Conservation (phyloP, 2,797 vertebrate species). For the Nasua narica region DNA sequence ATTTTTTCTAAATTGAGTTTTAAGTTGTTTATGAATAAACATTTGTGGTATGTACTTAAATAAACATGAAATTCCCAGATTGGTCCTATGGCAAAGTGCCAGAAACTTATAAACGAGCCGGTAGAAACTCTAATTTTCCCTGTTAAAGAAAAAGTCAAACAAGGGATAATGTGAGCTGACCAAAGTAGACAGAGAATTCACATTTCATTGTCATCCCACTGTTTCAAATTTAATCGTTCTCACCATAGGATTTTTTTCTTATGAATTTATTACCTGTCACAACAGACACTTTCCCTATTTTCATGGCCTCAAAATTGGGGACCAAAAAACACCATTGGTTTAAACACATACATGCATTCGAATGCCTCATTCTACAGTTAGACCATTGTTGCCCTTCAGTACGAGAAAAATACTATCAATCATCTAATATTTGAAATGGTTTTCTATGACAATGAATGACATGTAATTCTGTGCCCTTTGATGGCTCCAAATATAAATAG, state of each 20-base stretch:
- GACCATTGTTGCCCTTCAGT: not conserved
- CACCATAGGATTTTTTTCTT: not conserved
- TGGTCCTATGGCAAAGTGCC: not conserved
- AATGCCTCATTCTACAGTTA: not conserved
- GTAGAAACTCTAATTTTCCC: not conserved
- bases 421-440: not conserved
- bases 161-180: not conserved
- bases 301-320: not conserved
- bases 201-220: not conserved
- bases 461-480: not conserved
- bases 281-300: not conserved
- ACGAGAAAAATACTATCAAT: not conserved
- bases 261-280: not conserved
- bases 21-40: not conserved
- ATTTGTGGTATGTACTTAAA: not conserved
- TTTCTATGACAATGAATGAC: not conserved
- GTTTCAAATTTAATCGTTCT: not conserved
- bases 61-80: not conserved
- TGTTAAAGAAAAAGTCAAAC: not conserved
- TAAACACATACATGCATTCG: not conserved
- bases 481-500: not conserved
- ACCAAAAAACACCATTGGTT: not conserved
- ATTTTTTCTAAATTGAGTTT: not conserved
- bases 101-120: not conserved
- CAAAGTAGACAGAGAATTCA: not conserved